These are phyloP conservation scores for Masnerella sp. DNA, from an alignment of 2,888 invertebrate genomes.

Conservation along the genomic window DNA sequence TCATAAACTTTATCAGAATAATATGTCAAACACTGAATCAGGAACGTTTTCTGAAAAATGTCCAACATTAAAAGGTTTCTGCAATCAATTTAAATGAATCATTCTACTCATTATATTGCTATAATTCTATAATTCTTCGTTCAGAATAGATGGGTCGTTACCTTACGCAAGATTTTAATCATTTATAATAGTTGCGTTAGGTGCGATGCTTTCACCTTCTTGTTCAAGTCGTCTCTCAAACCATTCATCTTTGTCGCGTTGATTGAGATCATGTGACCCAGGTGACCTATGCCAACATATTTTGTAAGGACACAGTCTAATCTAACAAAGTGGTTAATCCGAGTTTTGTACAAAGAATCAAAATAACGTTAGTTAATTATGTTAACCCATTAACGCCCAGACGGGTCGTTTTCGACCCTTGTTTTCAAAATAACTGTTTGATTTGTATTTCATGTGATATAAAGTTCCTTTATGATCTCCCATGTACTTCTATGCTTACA, in stretches of 20 bases:
- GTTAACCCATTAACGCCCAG: no score
- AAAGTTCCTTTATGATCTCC: no score
- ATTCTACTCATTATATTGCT: no score
- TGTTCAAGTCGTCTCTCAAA: constrained; percentile 42
- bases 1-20: no score
- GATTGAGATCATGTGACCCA: constrained; percentile 59
- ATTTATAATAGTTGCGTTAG: constrained; percentile 53
- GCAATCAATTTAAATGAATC: no score
- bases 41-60: no score
- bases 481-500: no score
- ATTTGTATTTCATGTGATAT: no score
- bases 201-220: constrained; percentile 58
- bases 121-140: background rate
- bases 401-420: no score
- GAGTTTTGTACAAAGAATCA: constrained; percentile 59
- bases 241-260: constrained; percentile 61
- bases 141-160: constrained; percentile 33
- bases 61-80: no score
- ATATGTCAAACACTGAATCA: no score
- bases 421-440: no score
- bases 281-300: constrained; percentile 47
- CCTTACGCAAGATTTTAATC: constrained; percentile 41
- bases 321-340: constrained; percentile 49
- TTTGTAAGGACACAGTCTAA: constrained; percentile 49
- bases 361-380: constrained; percentile 62